These are phyloP conservation scores for Empis stercorea DNA, from an alignment of 2,888 invertebrate species.

Conservation along the genomic window DNA sequence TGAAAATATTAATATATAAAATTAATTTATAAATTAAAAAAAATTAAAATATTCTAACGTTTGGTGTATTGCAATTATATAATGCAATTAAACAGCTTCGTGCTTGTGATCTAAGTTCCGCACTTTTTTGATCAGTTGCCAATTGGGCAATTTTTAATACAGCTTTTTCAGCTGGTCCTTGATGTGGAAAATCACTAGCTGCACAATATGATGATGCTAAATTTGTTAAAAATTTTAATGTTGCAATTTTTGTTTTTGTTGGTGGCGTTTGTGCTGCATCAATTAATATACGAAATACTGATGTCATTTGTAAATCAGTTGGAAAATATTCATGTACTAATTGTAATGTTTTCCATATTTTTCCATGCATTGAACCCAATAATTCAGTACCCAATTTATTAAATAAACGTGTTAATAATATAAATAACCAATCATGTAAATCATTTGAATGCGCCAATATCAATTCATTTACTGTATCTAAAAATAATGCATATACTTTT, in stretches of 20 bases:
- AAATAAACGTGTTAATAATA: constrained; percentile 71
- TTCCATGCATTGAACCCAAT: constrained; percentile 79
- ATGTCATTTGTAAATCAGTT: constrained; percentile 49
- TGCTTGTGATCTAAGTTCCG: constrained; percentile 53
- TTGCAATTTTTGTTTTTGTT: constrained; percentile 62
- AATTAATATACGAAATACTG: constrained; percentile 62
- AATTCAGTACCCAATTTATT: constrained; percentile 86
- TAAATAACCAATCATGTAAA: constrained; percentile 85
- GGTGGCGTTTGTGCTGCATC: constrained; percentile 91
- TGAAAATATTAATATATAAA: no score
- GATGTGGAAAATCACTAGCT: constrained; percentile 33
- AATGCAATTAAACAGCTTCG: constrained; percentile 65
- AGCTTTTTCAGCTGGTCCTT: constrained; percentile 46
- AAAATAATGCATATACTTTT: constrained; percentile 82
- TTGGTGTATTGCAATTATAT: constrained; percentile 80
- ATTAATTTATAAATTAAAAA: no score
- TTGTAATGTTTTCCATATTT: constrained; percentile 75
- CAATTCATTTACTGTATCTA: constrained; percentile 86
- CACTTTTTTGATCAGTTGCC: constrained; percentile 54
- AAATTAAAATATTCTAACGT: constrained; percentile 27
- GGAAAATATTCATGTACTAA: constrained; percentile 60
- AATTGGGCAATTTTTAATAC: constrained; percentile 59
- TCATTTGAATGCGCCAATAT: constrained; percentile 76
- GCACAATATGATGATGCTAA: constrained; percentile 50
- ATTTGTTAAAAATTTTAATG: constrained; percentile 59